A percentile compares a stretch with the other conserved stretches of the same genome.
Evolutionary conservation across 30 jellyfish, hydroid and myxozoan species (phyloP).

Genomic region (Chrysaora quinquecirrha): DNA sequence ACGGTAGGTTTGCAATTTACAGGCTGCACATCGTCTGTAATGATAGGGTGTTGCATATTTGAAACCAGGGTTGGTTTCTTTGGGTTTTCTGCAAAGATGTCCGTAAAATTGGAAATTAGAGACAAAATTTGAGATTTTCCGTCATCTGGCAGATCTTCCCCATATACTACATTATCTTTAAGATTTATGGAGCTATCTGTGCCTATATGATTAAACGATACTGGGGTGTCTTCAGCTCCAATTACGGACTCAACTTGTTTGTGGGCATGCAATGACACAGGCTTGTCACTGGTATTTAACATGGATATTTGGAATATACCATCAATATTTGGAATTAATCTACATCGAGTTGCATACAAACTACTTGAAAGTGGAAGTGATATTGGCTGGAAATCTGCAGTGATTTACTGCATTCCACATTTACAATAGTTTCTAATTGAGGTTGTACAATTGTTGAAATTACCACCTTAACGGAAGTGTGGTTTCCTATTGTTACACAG

Average conservation of each 20-base stretch:
- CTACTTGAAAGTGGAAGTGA: slow-evolving; percentile 14
- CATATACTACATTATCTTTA: slow-evolving; percentile 26
- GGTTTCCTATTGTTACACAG: slow-evolving; percentile 15
- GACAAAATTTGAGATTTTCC: slow-evolving; percentile 12
- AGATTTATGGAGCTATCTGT: slow-evolving; percentile 11
- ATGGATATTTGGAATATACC: slow-evolving; percentile 43
- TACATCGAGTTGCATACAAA: slow-evolving; percentile 38
- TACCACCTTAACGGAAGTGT: not conserved
- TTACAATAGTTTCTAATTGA: slow-evolving; percentile 38
- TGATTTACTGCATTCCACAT: slow-evolving; percentile 24
- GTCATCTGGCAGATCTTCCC: slow-evolving; percentile 33
- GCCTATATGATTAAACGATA: not conserved
- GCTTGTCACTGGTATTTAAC: slow-evolving; percentile 17
- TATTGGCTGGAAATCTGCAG: slow-evolving; percentile 7
- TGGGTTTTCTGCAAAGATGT: slow-evolving; percentile 38
- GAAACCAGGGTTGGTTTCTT: slow-evolving; percentile 28
- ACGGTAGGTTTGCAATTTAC: slow-evolving; percentile 23
- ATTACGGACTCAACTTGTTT: slow-evolving; percentile 26
- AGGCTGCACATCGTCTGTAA: slow-evolving; percentile 30
- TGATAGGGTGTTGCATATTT: slow-evolving; percentile 28
- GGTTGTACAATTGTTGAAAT: not conserved
- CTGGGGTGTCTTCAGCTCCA: not conserved
- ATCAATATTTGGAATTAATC: slow-evolving; percentile 41
- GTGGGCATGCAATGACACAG: slow-evolving; percentile 1
- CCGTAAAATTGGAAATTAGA: slow-evolving; percentile 32